Percentiles rank a stretch among this genome's conserved stretches.
Conservation (phyloP, 1,140 invertebrate species). For the Sesamia nonagrioides region DNA sequence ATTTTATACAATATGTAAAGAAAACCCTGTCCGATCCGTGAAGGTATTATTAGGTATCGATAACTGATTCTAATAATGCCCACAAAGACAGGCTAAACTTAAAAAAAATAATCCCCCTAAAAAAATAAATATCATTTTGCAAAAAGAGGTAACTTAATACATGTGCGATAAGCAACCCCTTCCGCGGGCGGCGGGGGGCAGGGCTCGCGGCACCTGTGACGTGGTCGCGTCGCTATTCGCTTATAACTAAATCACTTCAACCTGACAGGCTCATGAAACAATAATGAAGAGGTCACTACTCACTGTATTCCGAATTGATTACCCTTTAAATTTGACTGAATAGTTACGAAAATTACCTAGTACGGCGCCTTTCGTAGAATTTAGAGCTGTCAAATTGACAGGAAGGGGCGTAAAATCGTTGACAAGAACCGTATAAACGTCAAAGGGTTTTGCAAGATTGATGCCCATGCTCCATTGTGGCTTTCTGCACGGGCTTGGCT, state of each 20-base stretch:
- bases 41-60: too few species aligned
- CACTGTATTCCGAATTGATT: slow-evolving; percentile 21
- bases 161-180: too few species aligned
- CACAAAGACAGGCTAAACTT: too few species aligned
- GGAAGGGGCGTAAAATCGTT: slow-evolving; percentile 40
- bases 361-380: slow-evolving; percentile 11
- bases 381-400: slow-evolving; percentile 21
- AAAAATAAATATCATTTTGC: too few species aligned
- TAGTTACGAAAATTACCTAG: slow-evolving; percentile 31
- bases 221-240: too few species aligned
- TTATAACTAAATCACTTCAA: slow-evolving; percentile 27
- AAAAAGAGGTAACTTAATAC: too few species aligned
- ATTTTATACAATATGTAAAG: too few species aligned
- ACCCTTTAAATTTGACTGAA: slow-evolving; percentile 13
- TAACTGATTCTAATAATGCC: too few species aligned
- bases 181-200: too few species aligned
- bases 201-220: too few species aligned
- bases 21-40: too few species aligned
- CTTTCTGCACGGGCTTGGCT: slow-evolving; percentile 9
- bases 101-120: too few species aligned
- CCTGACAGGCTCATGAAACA: slow-evolving; percentile 28
- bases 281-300: slow-evolving; percentile 24
- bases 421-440: slow-evolving; percentile 41
- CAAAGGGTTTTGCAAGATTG: slow-evolving; percentile 36
- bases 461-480: slow-evolving; percentile 24